Conservation (phyloP, 2,113 vertebrate genomes). For the Clinocottus analis region DNA sequence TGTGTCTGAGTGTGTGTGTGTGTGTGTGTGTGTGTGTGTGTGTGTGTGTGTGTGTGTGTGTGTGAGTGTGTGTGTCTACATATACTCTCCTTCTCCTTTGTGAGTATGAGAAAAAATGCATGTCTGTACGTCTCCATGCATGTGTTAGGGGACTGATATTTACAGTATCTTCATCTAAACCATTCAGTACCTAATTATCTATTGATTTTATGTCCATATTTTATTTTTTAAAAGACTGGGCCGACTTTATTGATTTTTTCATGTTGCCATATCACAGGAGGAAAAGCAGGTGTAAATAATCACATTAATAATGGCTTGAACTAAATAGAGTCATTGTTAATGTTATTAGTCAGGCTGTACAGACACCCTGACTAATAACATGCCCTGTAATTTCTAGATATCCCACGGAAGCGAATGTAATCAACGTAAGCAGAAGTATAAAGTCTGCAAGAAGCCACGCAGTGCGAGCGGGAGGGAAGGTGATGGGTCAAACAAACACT, state of each 20-base stretch:
- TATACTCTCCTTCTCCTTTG: not conserved
- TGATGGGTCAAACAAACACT: too few relatives aligned
- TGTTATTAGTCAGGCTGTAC: not conserved
- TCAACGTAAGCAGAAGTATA: not conserved
- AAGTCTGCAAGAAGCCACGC: not conserved
- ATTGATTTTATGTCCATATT: not conserved
- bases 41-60: too few relatives aligned
- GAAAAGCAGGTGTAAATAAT: not conserved
- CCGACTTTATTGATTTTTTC: not conserved
- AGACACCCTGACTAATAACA: too few relatives aligned
- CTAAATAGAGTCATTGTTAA: not conserved
- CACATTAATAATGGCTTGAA: not conserved
- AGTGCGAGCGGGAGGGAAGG: too few relatives aligned
- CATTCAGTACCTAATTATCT: not conserved
- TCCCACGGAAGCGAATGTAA: too few relatives aligned
- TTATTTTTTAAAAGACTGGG: not conserved
- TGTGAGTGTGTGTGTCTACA: constrained; percentile 4
- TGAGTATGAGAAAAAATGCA: constrained; percentile 10
- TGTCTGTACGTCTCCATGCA: not conserved
- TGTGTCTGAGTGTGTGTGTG: too few relatives aligned
- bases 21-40: too few relatives aligned
- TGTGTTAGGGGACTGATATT: not conserved
- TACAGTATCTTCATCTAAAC: not conserved
- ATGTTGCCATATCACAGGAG: not conserved
- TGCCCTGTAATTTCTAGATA: too few relatives aligned